Percentiles rank a stretch among this genome's conserved stretches.
These are phyloP conservation scores for Boloria euphrosyne DNA, from an alignment of 2,888 invertebrate species.

Conservation along the genomic window DNA sequence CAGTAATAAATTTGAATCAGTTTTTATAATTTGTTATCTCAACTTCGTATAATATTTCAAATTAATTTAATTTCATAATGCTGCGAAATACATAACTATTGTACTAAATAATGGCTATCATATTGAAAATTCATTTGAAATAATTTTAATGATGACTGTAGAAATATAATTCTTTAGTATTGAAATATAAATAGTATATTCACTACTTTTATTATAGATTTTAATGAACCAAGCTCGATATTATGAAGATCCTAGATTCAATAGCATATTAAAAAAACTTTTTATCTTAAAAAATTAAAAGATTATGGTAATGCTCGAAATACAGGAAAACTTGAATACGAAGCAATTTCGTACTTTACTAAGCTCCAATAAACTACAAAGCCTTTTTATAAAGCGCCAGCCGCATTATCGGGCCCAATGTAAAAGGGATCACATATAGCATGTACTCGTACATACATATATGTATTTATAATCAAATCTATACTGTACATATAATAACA, in stretches of 20 bases:
- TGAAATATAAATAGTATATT: not conserved
- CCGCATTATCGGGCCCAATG: slow-evolving; percentile 22
- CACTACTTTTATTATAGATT: not conserved
- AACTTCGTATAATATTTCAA: no score
- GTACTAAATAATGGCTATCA: no score
- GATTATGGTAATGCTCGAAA: slow-evolving; percentile 16
- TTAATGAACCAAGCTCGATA: not conserved
- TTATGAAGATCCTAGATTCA: not conserved
- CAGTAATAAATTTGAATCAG: no score
- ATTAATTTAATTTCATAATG: no score
- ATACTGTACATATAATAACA: no score
- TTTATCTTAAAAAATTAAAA: slow-evolving; percentile 16
- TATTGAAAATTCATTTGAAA: not conserved
- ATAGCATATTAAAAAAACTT: not conserved
- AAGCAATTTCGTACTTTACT: slow-evolving; percentile 26
- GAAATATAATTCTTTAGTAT: not conserved
- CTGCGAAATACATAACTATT: no score
- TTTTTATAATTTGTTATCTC: no score
- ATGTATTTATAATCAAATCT: not conserved
- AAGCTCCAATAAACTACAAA: slow-evolving; percentile 34
- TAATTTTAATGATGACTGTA: slow-evolving; percentile 1
- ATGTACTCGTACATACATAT: no score
- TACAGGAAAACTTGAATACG: slow-evolving; percentile 23
- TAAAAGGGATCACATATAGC: slow-evolving; percentile 18
- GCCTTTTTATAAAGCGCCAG: slow-evolving; percentile 24